A percentile compares a stretch with the other conserved stretches of the same genome.
Evolutionary conservation across 2,888 invertebrate genomes (phyloP).

Genomic region (Papilio protenor): DNA sequence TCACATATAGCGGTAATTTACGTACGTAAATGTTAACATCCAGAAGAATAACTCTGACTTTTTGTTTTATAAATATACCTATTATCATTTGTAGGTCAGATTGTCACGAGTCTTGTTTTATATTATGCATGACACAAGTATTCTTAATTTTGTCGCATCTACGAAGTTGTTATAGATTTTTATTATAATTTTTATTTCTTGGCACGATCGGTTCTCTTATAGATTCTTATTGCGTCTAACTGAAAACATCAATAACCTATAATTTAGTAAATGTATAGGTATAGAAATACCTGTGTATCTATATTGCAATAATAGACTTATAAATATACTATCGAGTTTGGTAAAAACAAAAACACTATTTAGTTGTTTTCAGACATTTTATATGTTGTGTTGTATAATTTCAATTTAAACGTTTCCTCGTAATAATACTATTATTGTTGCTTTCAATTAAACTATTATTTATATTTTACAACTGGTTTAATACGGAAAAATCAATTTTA

Average conservation of each 20-base stretch:
- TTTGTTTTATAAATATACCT: constrained; percentile 19
- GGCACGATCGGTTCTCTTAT: no score
- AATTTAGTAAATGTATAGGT: neutral
- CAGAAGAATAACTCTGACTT: constrained; percentile 10
- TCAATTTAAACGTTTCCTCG: neutral
- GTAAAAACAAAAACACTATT: neutral
- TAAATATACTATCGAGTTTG: neutral
- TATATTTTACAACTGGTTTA: neutral
- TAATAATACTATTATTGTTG: no score
- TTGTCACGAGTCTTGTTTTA: constrained; percentile 21
- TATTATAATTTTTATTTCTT: neutral
- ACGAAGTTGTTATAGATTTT: neutral
- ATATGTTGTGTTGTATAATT: neutral
- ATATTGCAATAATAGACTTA: neutral
- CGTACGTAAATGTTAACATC: constrained; percentile 12
- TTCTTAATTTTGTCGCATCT: constrained; percentile 3
- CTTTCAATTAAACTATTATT: no score
- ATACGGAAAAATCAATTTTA: neutral
- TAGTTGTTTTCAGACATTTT: neutral
- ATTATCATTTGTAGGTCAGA: constrained; percentile 20
- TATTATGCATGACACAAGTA: neutral
- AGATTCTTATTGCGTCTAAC: no score
- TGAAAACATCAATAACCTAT: neutral
- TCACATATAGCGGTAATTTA: neutral
- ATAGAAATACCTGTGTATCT: no score